These are phyloP conservation scores for Thysanoteuthis rhombus DNA, from an alignment of 2,888 invertebrate species.

Conservation along the genomic window DNA sequence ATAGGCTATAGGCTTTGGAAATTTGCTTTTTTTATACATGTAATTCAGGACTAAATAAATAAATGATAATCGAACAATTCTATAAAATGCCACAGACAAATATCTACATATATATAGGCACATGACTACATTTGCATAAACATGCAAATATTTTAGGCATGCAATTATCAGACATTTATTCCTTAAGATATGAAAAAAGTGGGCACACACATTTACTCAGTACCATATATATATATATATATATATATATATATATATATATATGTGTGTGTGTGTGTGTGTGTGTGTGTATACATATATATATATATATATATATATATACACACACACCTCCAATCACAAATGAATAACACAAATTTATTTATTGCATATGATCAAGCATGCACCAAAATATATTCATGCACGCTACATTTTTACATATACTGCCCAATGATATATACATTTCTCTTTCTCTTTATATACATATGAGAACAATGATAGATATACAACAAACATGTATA, in stretches of 20 bases:
- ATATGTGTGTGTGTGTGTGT: no score
- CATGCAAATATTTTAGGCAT: background rate
- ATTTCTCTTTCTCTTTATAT: no score
- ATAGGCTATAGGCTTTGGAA: background rate
- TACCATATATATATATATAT: background rate
- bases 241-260: no score
- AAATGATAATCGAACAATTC: background rate
- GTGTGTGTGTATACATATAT: background rate
- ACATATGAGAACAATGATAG: no score
- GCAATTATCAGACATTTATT: background rate
- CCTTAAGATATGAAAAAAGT: background rate
- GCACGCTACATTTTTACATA: no score
- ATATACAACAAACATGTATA: no score
- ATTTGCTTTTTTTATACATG: background rate
- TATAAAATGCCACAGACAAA: background rate
- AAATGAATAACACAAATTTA: no score
- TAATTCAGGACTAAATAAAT: background rate
- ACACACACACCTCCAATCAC: no score
- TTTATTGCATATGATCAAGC: no score
- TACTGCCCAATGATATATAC: no score
- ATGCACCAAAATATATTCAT: no score
- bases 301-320: background rate
- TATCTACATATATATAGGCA: background rate
- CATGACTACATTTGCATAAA: background rate
- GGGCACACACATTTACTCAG: background rate